Base-by-base conservation (phyloP, 2,888 invertebrate species). In the Mallateleia sp. region DNA sequence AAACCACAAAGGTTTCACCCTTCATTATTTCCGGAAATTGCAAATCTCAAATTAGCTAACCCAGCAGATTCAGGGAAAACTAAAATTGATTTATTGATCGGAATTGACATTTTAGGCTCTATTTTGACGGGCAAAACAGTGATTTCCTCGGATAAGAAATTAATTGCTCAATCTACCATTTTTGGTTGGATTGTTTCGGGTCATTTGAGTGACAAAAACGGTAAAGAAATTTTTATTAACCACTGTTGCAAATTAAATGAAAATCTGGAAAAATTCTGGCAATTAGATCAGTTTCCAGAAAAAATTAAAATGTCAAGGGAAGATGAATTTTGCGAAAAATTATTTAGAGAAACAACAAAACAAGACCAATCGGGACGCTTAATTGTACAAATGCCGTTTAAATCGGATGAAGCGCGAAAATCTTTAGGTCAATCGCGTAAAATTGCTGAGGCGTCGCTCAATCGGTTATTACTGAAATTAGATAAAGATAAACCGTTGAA, bases 131-230 rank as follows among this genome's bases (percentile, higher is more conserved):
- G 60, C 9, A 20, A 60, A 4, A 38, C 38, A 2, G 5, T 60
- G 4, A 42, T 38, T 15, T 38, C 60, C 1, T 2, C 4, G 2
- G 60, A 60, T 18, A 60, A 38, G 15, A 38, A 60, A 14, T 25
- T 60, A 5, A 60, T 38, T 1, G 34, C 58, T 5, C 58, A 58
- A 34, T 58, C 58, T 6, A 58, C 58, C 18, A 58, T 58, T 34
- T 58, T 58, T 20, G 58, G 58, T 32, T 58, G 58, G 58, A 34
- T 58, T 34, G 32, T 58, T 1, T 58, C 20, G 9, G 58, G 58
- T 6, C 28, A 28, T 6, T 28, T 28, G 8, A 28, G 5, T 28
- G 8, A 28, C 4, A 28, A 28, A 6, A 28, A 4, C 8, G 8
- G 4, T 8, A 28, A 4, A n/a, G n/a, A n/a, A n/a, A n/a, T n/a